Percentiles rank a stretch among this genome's conserved stretches.
Evolutionary conservation across 2,113 vertebrate genomes (phyloP).

Genomic region (Lichenostomus cassidix): DNA sequence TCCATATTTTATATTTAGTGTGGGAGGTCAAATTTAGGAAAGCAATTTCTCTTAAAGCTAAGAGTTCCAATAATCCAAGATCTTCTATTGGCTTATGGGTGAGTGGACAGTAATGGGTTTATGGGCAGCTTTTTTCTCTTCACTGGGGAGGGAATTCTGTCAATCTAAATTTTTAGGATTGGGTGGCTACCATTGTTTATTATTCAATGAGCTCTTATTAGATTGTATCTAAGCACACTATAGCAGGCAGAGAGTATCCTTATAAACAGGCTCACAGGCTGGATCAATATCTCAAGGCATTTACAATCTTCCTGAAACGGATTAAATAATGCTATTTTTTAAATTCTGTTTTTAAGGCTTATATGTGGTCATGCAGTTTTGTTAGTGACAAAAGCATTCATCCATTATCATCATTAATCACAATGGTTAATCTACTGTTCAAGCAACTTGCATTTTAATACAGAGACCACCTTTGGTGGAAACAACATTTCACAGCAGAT

Average conservation of each 20-base stretch:
- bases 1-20: conserved; percentile 93
- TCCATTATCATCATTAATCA: conserved; percentile 25
- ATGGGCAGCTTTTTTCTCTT: conserved; percentile 70
- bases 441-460: conserved; percentile 23
- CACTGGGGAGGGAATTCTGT: conserved; percentile 67
- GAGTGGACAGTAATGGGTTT: conserved; percentile 77
- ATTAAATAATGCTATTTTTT: conserved; percentile 71
- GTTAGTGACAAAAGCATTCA: conserved; percentile 25
- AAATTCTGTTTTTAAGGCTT: conserved; percentile 56
- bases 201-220: conserved; percentile 80
- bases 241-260: conserved; percentile 59
- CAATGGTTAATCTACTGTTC: not conserved
- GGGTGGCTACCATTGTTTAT: conserved; percentile 72
- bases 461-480: not conserved
- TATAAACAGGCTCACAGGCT: conserved; percentile 57
- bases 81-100: conserved; percentile 75
- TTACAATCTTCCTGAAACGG: conserved; percentile 70
- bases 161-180: conserved; percentile 77
- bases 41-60: conserved; percentile 88
- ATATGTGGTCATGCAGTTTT: not conserved
- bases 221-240: conserved; percentile 74
- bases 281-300: conserved; percentile 77
- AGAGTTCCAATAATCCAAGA: conserved; percentile 73
- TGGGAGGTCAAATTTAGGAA: conserved; percentile 84
- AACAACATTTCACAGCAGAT: not conserved